Percentiles rank a stretch among this genome's conserved stretches.
These are phyloP conservation scores for Megaleporinus macrocephalus DNA, from an alignment of 2,113 vertebrate species.

Conservation along the genomic window DNA sequence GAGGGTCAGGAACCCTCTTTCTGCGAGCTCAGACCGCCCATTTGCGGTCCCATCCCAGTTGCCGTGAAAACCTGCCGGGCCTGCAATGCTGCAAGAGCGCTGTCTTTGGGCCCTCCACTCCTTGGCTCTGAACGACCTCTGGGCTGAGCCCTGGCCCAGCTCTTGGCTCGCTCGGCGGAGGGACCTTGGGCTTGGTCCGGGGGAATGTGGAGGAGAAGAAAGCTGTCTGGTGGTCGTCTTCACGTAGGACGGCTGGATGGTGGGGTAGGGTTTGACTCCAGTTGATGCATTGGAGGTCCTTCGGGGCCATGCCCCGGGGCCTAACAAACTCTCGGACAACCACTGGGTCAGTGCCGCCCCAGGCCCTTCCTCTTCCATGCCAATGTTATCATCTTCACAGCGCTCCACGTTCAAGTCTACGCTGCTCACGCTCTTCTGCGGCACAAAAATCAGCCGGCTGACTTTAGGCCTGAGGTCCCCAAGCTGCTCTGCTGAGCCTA, in stretches of 20 bases:
- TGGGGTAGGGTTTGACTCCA: constrained; percentile 82
- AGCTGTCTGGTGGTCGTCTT: constrained; percentile 96
- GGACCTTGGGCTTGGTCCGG: constrained; percentile 82
- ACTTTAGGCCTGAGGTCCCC: constrained; percentile 25
- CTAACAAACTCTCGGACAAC: constrained; percentile 62
- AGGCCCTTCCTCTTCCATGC: constrained; percentile 7
- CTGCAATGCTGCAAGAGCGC: constrained; percentile 80
- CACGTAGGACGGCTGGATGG: constrained; percentile 89
- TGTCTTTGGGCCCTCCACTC: constrained; percentile 73
- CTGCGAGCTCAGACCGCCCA: constrained; percentile 65
- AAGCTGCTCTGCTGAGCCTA: constrained; percentile 9
- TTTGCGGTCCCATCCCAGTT: constrained; percentile 84
- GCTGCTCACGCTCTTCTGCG: constrained; percentile 70
- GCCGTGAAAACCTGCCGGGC: constrained; percentile 76
- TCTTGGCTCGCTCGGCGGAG: constrained; percentile 73
- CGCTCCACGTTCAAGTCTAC: constrained; percentile 65
- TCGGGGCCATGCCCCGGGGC: constrained; percentile 62
- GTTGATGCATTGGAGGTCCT: constrained; percentile 61
- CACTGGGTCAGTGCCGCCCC: constrained; percentile 62
- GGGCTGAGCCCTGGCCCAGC: constrained; percentile 11
- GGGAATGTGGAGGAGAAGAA: constrained; percentile 85
- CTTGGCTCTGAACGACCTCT: constrained; percentile 55
- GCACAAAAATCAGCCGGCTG: constrained; percentile 39
- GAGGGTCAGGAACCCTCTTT: constrained; percentile 68
- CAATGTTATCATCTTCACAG: constrained; percentile 51